Conservation (phyloP, 2,888 invertebrate genomes). For the Lasius platythorax region DNA sequence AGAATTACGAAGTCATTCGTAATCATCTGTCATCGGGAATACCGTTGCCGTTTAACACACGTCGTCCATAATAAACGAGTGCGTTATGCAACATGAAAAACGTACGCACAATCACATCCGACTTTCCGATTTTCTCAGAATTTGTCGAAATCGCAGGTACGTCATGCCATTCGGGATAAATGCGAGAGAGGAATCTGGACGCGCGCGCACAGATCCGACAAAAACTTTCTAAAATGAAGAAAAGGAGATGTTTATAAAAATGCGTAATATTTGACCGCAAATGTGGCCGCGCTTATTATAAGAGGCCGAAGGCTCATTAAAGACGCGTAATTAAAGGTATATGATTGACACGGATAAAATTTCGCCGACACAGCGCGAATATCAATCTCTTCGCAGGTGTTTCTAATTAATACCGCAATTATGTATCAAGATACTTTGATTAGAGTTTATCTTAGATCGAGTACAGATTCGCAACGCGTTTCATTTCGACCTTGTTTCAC, state of each 20-base stretch:
- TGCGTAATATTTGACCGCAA: not conserved
- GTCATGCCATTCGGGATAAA: not conserved
- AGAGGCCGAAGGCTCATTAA: not conserved
- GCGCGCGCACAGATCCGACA: not conserved
- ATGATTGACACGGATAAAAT: not conserved
- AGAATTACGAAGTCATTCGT: constrained; percentile 23
- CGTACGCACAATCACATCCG: not conserved
- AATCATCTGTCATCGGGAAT: constrained; percentile 35
- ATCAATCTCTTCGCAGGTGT: not conserved
- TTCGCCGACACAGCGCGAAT: not conserved
- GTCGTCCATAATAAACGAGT: constrained; percentile 33
- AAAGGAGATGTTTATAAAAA: not conserved
- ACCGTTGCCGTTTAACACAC: constrained; percentile 13
- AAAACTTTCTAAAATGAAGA: constrained; percentile 23
- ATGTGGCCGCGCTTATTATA: not conserved
- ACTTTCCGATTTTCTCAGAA: constrained; percentile 68
- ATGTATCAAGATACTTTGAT: not conserved
- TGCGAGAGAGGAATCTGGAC: not conserved
- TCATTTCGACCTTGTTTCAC: constrained; percentile 5
- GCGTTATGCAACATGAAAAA: constrained; percentile 48
- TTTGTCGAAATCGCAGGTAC: constrained; percentile 22
- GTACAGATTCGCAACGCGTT: not conserved
- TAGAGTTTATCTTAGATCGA: not conserved
- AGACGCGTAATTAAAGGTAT: not conserved
- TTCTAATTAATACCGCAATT: not conserved